phyloP scores from a whole-genome alignment of 2,113 vertebrate genomes.

The Neodontobutis hainanensis region DNA sequence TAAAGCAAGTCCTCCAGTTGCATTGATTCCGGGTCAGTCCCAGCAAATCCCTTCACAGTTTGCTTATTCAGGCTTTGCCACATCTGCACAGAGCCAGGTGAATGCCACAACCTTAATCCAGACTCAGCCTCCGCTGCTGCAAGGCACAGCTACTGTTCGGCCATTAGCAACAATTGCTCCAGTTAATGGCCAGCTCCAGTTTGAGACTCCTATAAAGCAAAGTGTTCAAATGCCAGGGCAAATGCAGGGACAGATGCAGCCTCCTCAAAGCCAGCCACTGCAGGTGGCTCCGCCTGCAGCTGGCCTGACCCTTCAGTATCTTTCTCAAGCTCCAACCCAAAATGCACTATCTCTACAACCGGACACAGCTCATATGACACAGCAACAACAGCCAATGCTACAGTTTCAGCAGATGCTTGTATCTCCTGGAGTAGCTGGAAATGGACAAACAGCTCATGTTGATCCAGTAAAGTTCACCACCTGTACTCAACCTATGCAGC shows the following conservation, averaged over 20 bases:
- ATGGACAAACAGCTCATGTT: conserved; percentile 37
- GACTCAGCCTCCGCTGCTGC: conserved; percentile 50
- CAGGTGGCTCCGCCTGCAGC: conserved; percentile 53
- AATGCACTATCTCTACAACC: conserved; percentile 56
- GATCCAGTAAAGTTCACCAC: conserved; percentile 42
- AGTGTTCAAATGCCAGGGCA: conserved; percentile 45
- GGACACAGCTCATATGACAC: conserved; percentile 58
- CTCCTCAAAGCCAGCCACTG: conserved; percentile 48
- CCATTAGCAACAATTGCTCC: conserved; percentile 43
- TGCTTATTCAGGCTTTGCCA: conserved; percentile 48
- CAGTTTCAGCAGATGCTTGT: conserved; percentile 67
- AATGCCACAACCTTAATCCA: conserved; percentile 58
- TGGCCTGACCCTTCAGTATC: conserved; percentile 57
- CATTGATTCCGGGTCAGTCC: conserved; percentile 55
- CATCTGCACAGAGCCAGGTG: conserved; percentile 52
- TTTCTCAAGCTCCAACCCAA: conserved; percentile 63
- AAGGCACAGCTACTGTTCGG: conserved; percentile 41
- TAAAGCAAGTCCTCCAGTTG: conserved; percentile 31
- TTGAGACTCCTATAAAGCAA: conserved; percentile 52
- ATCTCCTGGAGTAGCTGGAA: conserved; percentile 55
- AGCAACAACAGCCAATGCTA: conserved; percentile 55
- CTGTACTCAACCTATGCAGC: conserved; percentile 54
- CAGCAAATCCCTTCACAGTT: conserved; percentile 61
- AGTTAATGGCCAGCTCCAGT: conserved; percentile 48
- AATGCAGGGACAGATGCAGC: conserved; percentile 56